A percentile compares a stretch with the other conserved stretches of the same genome.
phyloP scores from a whole-genome alignment of 2,113 vertebrate genomes.

The Alces alces region DNA sequence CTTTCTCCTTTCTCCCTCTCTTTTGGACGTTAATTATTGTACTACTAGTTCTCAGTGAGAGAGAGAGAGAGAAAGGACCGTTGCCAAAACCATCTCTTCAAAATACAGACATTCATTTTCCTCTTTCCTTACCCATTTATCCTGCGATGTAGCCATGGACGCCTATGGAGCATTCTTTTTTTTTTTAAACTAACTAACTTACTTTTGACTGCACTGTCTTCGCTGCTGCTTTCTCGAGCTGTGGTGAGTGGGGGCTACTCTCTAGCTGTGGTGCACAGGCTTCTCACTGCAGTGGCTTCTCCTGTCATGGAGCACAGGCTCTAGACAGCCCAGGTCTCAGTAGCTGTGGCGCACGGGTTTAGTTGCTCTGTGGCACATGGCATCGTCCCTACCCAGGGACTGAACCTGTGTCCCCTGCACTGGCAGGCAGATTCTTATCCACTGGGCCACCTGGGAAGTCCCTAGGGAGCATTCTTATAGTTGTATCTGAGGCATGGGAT shows the following conservation, averaged over 20 bases:
- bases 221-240: neutral
- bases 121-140: neutral
- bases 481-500: neutral
- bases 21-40: neutral
- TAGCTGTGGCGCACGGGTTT: neutral
- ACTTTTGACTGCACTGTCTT: neutral
- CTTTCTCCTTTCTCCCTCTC: neutral
- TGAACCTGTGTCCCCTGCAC: neutral
- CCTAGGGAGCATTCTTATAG: neutral
- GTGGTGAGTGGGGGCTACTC: neutral
- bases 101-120: neutral
- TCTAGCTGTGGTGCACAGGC: neutral
- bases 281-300: neutral
- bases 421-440: neutral
- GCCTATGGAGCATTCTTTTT: neutral
- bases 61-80: neutral
- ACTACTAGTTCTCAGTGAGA: neutral
- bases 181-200: neutral
- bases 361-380: neutral
- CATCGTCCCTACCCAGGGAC: neutral
- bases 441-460: neutral
- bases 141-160: neutral
- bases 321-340: neutral
- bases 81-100: neutral
- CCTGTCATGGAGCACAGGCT: neutral